Conservation (phyloP, 1,140 invertebrate genomes). For the Thaumetopoea pityocampa region DNA sequence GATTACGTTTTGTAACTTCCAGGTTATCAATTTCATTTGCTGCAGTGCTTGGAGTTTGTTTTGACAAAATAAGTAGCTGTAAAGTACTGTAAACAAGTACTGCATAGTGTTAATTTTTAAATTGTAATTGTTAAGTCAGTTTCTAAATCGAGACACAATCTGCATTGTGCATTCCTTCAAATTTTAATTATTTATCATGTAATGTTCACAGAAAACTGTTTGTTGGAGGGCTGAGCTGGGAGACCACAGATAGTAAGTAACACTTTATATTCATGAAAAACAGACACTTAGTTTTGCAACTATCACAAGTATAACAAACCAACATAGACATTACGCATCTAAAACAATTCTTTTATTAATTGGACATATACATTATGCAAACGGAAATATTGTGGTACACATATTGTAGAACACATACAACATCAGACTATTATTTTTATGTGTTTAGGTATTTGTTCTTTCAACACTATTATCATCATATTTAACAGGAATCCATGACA, state of each 20-base stretch:
- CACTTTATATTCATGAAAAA: conserved; percentile 2
- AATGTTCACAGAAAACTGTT: conserved; percentile 94
- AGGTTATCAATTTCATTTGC: conserved; percentile 76
- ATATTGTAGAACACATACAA: too few relatives aligned
- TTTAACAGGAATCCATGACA: too few relatives aligned
- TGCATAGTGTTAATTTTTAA: conserved; percentile 75
- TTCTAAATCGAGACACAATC: conserved; percentile 52
- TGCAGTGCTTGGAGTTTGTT: conserved; percentile 78
- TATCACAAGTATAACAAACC: too few relatives aligned
- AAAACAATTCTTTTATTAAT: too few relatives aligned
- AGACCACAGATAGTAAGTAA: conserved; percentile 96
- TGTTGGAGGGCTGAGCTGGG: conserved; percentile 97
- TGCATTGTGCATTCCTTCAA: conserved; percentile 25
- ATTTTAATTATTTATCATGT: conserved; percentile 62
- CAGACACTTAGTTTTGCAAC: too few relatives aligned
- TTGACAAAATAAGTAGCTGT: conserved; percentile 73
- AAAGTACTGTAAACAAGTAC: conserved; percentile 78
- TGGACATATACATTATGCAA: too few relatives aligned
- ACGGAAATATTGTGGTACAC: too few relatives aligned
- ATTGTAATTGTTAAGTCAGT: conserved; percentile 70
- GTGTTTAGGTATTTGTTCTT: too few relatives aligned
- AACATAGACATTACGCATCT: too few relatives aligned
- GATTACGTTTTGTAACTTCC: conserved; percentile 74
- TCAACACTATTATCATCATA: too few relatives aligned
- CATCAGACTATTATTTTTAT: too few relatives aligned